Conservation (phyloP, 2,113 vertebrate genomes). For the Pseudorhombus dupliciocellatus region DNA sequence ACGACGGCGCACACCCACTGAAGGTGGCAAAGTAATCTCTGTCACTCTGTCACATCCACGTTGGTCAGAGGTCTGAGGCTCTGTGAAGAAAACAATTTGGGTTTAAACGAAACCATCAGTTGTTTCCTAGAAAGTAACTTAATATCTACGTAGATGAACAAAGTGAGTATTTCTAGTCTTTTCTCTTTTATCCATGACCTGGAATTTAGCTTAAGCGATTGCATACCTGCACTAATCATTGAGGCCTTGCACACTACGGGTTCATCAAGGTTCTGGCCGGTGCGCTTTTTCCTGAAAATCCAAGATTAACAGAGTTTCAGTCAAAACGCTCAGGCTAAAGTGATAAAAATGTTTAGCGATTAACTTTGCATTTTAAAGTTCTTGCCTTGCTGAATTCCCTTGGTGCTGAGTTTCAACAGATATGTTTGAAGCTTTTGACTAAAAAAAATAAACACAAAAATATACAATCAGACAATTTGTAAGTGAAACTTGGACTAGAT, state of each 20-base stretch:
- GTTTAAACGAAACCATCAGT: too few species aligned
- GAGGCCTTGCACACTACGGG: constrained; percentile 8
- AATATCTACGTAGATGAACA: not conserved
- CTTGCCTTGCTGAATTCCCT: constrained; percentile 42
- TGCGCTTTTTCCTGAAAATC: constrained; percentile 45
- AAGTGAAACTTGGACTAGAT: not conserved
- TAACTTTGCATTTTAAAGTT: not conserved
- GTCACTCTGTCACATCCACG: constrained; percentile 17
- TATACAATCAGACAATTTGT: not conserved
- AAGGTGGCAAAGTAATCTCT: constrained; percentile 49
- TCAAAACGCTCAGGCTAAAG: not conserved
- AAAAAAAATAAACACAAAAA: constrained; percentile 17
- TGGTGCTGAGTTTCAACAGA: constrained; percentile 2
- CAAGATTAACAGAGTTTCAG: not conserved
- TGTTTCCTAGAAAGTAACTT: too few species aligned
- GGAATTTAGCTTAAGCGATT: not conserved
- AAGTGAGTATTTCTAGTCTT: not conserved
- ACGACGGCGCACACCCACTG: constrained; percentile 65
- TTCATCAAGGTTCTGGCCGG: constrained; percentile 1
- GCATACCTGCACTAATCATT: constrained; percentile 56
- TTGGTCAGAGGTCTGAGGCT: not conserved
- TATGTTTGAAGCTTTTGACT: constrained; percentile 37
- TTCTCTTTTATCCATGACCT: not conserved
- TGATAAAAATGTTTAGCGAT: not conserved
- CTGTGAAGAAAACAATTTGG: constrained; percentile 29